Evolutionary conservation across 2,888 invertebrate species (phyloP).

Genomic region (Emmelina monodactyla): DNA sequence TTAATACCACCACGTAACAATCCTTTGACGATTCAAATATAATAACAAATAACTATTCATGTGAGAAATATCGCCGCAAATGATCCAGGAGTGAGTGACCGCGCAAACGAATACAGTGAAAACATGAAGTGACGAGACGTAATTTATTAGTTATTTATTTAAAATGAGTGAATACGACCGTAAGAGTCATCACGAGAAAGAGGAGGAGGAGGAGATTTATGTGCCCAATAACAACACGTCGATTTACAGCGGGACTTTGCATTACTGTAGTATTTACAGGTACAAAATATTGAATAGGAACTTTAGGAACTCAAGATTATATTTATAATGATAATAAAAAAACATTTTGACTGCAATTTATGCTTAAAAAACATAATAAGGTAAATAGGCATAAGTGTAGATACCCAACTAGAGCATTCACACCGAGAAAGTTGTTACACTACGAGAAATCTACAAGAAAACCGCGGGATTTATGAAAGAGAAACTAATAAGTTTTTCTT

Average conservation of each 20-base stretch:
- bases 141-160: slow-evolving; percentile 13
- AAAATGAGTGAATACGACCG: slow-evolving; percentile 53
- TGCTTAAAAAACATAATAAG: too few species aligned
- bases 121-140: slow-evolving; percentile 20
- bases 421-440: not conserved
- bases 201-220: slow-evolving; percentile 44
- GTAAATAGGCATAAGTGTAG: not conserved
- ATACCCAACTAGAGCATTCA: not conserved
- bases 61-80: not conserved
- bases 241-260: slow-evolving; percentile 62
- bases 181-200: slow-evolving; percentile 39
- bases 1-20: slow-evolving; percentile 32
- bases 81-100: slow-evolving; percentile 2
- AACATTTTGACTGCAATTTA: too few species aligned
- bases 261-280: slow-evolving; percentile 68
- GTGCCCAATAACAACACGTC: slow-evolving; percentile 52
- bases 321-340: too few species aligned
- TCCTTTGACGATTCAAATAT: too few species aligned
- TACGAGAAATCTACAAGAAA: not conserved
- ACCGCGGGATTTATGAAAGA: too few species aligned
- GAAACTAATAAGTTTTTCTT: too few species aligned
- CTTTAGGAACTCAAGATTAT: not conserved
- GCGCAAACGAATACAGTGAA: not conserved
- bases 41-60: not conserved
- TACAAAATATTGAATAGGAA: slow-evolving; percentile 17